Conservation (phyloP, 2,113 vertebrate genomes). For the Thinocorus orbignyianus region DNA sequence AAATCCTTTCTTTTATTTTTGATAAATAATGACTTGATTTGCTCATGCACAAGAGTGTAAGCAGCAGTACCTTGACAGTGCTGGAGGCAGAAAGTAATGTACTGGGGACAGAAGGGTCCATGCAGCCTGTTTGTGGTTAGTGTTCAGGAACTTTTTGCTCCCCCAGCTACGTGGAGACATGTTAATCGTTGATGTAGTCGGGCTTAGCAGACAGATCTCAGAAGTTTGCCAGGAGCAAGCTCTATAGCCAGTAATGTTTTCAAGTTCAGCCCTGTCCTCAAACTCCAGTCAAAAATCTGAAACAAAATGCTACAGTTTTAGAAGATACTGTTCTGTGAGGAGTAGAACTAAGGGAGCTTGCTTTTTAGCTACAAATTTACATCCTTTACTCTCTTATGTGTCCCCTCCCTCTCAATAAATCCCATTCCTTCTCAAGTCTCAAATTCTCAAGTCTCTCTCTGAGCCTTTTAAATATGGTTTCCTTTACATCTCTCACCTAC, state of each 20-base stretch:
- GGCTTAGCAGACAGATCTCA: not conserved
- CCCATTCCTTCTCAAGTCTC: not conserved
- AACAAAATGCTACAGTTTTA: not conserved
- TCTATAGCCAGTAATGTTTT: not conserved
- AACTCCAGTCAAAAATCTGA: not conserved
- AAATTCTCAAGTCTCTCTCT: not conserved
- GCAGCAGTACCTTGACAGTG: not conserved
- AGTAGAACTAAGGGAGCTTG: not conserved
- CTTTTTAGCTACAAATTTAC: not conserved
- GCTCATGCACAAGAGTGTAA: not conserved
- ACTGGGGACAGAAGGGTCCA: not conserved
- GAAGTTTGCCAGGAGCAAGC: not conserved
- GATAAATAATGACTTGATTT: not conserved
- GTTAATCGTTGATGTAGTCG: not conserved
- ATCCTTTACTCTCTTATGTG: not conserved
- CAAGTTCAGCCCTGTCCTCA: not conserved
- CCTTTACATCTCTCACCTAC: not conserved
- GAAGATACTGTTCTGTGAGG: not conserved
- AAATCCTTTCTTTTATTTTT: not conserved
- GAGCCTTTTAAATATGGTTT: not conserved
- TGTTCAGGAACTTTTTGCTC: not conserved
- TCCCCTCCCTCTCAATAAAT: not conserved
- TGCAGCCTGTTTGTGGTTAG: not conserved
- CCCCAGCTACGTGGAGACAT: not conserved
- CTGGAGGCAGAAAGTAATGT: not conserved